Evolutionary conservation across 2,888 invertebrate species (phyloP), one percentile per base, ranked within the genome.

Genomic region (Sicus ferrugineus): DNA sequence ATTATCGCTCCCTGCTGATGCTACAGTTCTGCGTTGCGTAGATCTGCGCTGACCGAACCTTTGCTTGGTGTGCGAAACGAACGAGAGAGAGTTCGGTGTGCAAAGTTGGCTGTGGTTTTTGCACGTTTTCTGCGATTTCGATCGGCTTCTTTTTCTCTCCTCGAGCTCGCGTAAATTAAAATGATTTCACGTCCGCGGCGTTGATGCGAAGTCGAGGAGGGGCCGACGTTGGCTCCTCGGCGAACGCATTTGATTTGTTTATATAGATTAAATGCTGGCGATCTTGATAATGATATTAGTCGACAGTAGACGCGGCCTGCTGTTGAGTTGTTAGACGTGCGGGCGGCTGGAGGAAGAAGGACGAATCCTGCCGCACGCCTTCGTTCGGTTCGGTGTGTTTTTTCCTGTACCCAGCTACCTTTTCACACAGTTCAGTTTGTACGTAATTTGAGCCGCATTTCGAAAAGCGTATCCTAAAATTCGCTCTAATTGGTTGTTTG

Each of bases 201-300:
- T 46, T 50, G 52, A 28, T 19, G 59, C 31, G 11, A n/a, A n/a
- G n/a, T 59, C 19, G 1, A n/a, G 61, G 42, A 38, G 61, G 34
- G 38, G 23, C 34, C 34, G 64, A n/a, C 21, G 21, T 16, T 34
- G 26, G 73, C 68, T 72, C 64, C 73, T 72, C 63, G 58, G 54
- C 31, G 59, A 65, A 42, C 80, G 78, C 77, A 79, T 78, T 80
- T 81, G 77, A 77, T 81, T 80, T 80, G 78, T 80, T 79, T 80
- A 80, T 80, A 77, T 77, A 80, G 81, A 81, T 81, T 81, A 82
- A 81, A 81, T 78, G 81, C 82, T 79, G 80, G 79, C 79, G 82
- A 81, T 81, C 81, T 82, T 81, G 81, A 81, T 81, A 81, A 81
- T 81, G 81, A 81, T 81, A 81, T 81, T 81, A 81, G 80, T 80